phyloP scores from a whole-genome alignment of 2,113 vertebrate species.

The Gavialis gangeticus region DNA sequence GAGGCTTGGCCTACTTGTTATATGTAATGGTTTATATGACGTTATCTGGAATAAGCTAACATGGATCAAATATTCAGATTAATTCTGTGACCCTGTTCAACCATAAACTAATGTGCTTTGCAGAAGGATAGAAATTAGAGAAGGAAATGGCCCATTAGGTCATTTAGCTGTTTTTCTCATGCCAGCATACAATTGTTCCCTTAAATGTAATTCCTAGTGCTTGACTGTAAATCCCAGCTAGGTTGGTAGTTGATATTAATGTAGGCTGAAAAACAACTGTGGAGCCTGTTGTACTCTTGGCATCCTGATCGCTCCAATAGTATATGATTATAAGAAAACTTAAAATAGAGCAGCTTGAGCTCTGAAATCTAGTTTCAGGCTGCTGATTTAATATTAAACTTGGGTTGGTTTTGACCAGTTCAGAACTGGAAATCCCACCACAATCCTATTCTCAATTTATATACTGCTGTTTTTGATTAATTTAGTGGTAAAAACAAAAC shows the following conservation, averaged over 20 bases:
- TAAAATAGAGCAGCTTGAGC: background rate
- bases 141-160: background rate
- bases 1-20: slow-evolving; percentile 43
- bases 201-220: background rate
- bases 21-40: slow-evolving; percentile 30
- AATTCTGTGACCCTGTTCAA: background rate
- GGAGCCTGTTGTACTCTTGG: background rate
- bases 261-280: background rate
- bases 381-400: background rate
- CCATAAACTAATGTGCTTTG: background rate
- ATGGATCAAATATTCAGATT: background rate
- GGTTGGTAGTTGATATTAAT: background rate
- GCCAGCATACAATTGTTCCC: background rate
- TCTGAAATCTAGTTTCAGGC: background rate
- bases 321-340: background rate
- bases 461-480: background rate
- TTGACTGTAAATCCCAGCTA: background rate
- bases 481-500: background rate
- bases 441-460: accelerated
- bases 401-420: background rate
- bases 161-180: background rate
- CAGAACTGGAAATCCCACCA: background rate
- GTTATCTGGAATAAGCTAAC: slow-evolving; percentile 25
- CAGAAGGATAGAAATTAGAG: background rate
- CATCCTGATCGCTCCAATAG: background rate